Evolutionary conservation across 2,797 vertebrate species (phyloP).

Genomic region (Squalus acanthias): DNA sequence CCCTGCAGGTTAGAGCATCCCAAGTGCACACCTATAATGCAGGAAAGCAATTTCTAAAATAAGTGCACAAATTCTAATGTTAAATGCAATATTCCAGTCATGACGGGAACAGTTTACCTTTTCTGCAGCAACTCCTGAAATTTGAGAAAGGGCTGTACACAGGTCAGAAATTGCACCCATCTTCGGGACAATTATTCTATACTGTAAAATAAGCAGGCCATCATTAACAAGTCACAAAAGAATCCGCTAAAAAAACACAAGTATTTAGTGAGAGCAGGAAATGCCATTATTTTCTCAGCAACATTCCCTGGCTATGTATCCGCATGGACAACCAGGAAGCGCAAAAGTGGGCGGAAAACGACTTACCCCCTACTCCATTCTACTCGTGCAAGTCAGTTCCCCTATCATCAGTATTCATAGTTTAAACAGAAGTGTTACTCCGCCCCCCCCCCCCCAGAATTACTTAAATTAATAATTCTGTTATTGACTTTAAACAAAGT

Average conservation of each 20-base stretch:
- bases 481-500: neutral
- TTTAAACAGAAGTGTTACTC: neutral
- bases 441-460: neutral
- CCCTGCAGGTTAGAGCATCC: no score
- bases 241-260: neutral
- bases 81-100: neutral
- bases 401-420: neutral
- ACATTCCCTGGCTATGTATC: neutral
- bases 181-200: constrained; percentile 82
- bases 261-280: neutral
- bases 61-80: neutral
- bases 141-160: constrained; percentile 78
- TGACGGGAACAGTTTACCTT: constrained; percentile 64
- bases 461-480: neutral
- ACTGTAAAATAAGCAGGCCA: constrained; percentile 57
- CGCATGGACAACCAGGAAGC: neutral
- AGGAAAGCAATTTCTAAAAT: neutral
- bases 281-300: neutral
- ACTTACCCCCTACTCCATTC: neutral
- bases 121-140: constrained; percentile 78
- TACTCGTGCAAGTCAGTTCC: neutral
- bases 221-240: neutral
- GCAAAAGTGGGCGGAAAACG: neutral
- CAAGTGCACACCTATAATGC: no score
- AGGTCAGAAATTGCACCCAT: constrained; percentile 81